These are phyloP conservation scores for Hypselothyrea guttata DNA, from an alignment of 2,888 invertebrate species.

Conservation along the genomic window DNA sequence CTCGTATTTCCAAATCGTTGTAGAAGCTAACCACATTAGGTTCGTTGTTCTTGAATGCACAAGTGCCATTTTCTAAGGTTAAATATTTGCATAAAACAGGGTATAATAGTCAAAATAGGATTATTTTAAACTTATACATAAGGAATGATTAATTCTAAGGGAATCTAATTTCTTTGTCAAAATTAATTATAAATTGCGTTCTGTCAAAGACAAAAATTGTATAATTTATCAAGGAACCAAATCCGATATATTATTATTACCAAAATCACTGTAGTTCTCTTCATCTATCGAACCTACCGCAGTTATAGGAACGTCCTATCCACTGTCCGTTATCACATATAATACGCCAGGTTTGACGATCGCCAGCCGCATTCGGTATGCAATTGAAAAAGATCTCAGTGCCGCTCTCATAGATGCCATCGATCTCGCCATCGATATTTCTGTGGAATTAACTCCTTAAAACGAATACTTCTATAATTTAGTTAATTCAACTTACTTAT, in stretches of 20 bases:
- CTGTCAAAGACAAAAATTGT: too few relatives aligned
- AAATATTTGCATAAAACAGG: too few relatives aligned
- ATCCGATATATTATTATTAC: too few relatives aligned
- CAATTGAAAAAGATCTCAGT: slow-evolving; percentile 93
- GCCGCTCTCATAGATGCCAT: slow-evolving; percentile 89
- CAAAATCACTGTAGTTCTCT: too few relatives aligned
- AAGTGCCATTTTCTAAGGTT: slow-evolving; percentile 86
- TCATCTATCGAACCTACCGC: slow-evolving; percentile 85
- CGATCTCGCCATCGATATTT: slow-evolving; percentile 87
- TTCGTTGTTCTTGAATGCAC: slow-evolving; percentile 89
- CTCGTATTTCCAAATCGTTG: slow-evolving; percentile 89
- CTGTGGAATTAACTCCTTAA: slow-evolving; percentile 68
- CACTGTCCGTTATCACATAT: slow-evolving; percentile 92
- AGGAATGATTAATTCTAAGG: too few relatives aligned
- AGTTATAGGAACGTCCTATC: slow-evolving; percentile 91
- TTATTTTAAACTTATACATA: too few relatives aligned
- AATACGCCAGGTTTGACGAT: slow-evolving; percentile 92
- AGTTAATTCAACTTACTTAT: slow-evolving; percentile 81
- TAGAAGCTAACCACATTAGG: slow-evolving; percentile 91
- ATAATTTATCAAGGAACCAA: too few relatives aligned
- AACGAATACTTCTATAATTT: background rate
- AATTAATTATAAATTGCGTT: too few relatives aligned
- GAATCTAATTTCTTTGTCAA: too few relatives aligned
- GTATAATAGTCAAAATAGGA: too few relatives aligned
- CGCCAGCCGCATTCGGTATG: slow-evolving; percentile 90